Conservation (phyloP, 2,113 vertebrate species). For the Noctilio leporinus region DNA sequence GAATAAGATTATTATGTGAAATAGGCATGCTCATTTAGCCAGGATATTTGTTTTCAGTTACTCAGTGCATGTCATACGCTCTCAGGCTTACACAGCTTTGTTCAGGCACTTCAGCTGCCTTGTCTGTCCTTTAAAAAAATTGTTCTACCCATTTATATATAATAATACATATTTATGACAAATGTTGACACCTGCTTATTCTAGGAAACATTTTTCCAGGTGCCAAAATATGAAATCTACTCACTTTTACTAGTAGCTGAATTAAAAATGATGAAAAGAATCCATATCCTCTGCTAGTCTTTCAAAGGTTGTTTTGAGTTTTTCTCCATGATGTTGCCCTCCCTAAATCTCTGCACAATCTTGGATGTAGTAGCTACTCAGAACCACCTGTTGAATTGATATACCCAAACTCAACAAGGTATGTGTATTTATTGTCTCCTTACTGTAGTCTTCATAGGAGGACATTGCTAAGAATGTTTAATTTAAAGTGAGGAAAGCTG, state of each 20-base stretch:
- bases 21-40: neutral
- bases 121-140: neutral
- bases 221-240: neutral
- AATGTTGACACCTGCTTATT: neutral
- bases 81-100: neutral
- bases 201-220: neutral
- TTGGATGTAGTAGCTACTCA: neutral
- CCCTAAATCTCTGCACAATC: neutral
- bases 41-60: neutral
- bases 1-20: neutral
- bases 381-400: neutral
- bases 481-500: neutral
- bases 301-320: neutral
- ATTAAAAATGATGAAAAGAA: neutral
- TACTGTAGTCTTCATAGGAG: neutral
- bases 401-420: neutral
- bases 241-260: neutral
- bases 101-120: neutral
- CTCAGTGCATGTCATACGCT: neutral
- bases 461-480: neutral
- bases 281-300: neutral
- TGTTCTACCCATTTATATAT: neutral
- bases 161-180: neutral
- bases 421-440: neutral
- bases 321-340: neutral